A percentile compares a stretch with the other conserved stretches of the same genome.
Evolutionary conservation across 2,113 vertebrate genomes (phyloP).

Genomic region (Corydoras sp.): DNA sequence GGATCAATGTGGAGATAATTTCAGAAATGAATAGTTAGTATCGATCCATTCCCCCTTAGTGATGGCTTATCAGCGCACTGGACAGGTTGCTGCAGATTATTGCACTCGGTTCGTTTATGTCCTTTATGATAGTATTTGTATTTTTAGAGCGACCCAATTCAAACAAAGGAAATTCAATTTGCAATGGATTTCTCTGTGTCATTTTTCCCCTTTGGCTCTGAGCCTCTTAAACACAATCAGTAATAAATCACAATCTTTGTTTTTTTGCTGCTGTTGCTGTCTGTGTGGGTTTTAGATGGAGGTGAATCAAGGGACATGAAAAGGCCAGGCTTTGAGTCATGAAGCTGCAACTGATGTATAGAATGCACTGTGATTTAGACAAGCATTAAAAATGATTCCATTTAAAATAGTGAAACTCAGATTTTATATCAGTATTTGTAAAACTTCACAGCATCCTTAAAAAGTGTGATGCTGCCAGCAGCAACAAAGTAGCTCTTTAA

Average conservation of each 20-base stretch:
- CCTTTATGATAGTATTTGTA: constrained; percentile 79
- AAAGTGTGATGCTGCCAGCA: too few species aligned
- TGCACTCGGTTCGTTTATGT: constrained; percentile 96
- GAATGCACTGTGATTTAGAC: constrained; percentile 78
- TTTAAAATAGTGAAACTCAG: constrained; percentile 29
- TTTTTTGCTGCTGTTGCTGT: constrained; percentile 60
- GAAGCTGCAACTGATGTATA: constrained; percentile 87
- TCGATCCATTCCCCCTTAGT: constrained; percentile 79
- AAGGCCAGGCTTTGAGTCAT: constrained; percentile 73
- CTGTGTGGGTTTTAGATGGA: constrained; percentile 61
- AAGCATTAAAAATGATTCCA: constrained; percentile 81
- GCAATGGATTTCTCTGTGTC: constrained; percentile 82
- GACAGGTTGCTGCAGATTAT: constrained; percentile 87
- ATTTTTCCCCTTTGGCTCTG: constrained; percentile 42
- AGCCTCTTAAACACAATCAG: constrained; percentile 71
- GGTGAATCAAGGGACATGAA: constrained; percentile 71
- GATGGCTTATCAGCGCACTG: constrained; percentile 84
- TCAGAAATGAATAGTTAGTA: constrained; percentile 99
- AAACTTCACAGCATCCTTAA: too few species aligned
- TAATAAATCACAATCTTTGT: constrained; percentile 95
- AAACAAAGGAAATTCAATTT: constrained; percentile 98
- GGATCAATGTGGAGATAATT: constrained; percentile 99
- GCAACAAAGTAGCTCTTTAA: too few species aligned
- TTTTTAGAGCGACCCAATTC: constrained; percentile 70
- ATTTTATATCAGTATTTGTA: too few species aligned